Base-by-base conservation (phyloP, 2,888 invertebrate genomes). In the Stenurella melanura region DNA sequence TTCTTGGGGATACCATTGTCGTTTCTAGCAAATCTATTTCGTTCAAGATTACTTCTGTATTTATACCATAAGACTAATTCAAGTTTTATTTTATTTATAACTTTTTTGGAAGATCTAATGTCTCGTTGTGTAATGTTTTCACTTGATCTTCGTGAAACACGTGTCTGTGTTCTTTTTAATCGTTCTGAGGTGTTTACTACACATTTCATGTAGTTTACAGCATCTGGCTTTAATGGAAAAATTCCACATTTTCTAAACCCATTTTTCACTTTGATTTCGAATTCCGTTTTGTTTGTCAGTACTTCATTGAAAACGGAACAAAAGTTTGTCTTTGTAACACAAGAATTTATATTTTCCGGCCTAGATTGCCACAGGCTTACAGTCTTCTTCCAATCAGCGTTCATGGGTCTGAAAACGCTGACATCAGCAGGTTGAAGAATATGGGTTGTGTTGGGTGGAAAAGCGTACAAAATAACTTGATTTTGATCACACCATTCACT, bases 391-490 rank as follows among this genome's bases (percentile, higher is more conserved):
- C 84, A 85, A 18, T 82, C 72, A n/a, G 69, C 19, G 68, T 85
- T 85, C 21, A 84, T 61, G 12, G 83, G 83, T 9, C 72, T 67
- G 73, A 85, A 85, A 21, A 85, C 81, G 5, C 80, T 79, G 12
- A 84, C 83, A 75, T 83, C 82, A n/a, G 81, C 80, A 5, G 84
- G 85, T 70, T 85, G 84, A 18, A 84, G 58, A 12, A 85, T 81
- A 54, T 77, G 76, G 3, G 76, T 77, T 78, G 83, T 64, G 72
- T 77, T 72, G 19, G 78, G 74, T 6, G 78, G 78, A 19, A 78
- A 66, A 12, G 70, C 73, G 58, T 78, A 76, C 10, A 77, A 60
- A 34, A 77, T 75, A 15, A 79, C 75, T 12, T 34, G 60, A 50
- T 77, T 71, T 63, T 75, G 12, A 11, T 68, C 69, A 64, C 79